These are phyloP conservation scores for Gulo gulo DNA, from an alignment of 2,113 vertebrate genomes.

Conservation along the genomic window DNA sequence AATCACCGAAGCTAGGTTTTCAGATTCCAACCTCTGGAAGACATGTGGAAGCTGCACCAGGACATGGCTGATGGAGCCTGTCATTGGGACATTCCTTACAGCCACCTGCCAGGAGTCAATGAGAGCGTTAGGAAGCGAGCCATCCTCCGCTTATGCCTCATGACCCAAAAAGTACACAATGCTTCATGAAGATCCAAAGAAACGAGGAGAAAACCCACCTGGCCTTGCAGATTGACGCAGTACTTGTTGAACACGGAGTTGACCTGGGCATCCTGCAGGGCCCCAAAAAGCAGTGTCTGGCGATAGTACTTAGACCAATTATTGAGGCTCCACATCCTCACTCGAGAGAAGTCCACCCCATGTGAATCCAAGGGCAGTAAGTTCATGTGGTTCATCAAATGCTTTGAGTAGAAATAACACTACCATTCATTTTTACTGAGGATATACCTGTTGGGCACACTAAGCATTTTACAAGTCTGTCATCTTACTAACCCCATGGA, in stretches of 20 bases:
- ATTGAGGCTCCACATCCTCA: constrained; percentile 94
- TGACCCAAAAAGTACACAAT: neutral
- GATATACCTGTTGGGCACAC: neutral
- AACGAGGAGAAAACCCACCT: constrained; percentile 82
- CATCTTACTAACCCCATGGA: neutral
- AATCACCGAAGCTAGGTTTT: constrained; percentile 83
- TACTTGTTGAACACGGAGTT: constrained; percentile 93
- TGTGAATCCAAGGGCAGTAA: constrained; percentile 93
- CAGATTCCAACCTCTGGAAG: constrained; percentile 90
- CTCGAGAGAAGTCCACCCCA: constrained; percentile 95
- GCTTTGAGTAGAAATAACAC: constrained; percentile 81
- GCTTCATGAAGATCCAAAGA: neutral
- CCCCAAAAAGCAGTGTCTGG: constrained; percentile 94
- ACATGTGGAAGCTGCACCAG: constrained; percentile 95
- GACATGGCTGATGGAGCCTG: constrained; percentile 93
- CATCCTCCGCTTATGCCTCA: neutral
- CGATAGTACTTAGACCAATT: constrained; percentile 93
- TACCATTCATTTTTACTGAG: constrained; percentile 71
- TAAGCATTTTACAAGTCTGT: neutral
- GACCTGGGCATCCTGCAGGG: constrained; percentile 93
- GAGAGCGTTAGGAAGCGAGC: neutral
- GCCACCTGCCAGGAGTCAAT: constrained; percentile 82
- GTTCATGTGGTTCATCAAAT: constrained; percentile 94
- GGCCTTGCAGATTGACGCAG: constrained; percentile 91
- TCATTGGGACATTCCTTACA: constrained; percentile 86